Conservation (phyloP, 2,888 invertebrate genomes). For the Plebejus anna region DNA sequence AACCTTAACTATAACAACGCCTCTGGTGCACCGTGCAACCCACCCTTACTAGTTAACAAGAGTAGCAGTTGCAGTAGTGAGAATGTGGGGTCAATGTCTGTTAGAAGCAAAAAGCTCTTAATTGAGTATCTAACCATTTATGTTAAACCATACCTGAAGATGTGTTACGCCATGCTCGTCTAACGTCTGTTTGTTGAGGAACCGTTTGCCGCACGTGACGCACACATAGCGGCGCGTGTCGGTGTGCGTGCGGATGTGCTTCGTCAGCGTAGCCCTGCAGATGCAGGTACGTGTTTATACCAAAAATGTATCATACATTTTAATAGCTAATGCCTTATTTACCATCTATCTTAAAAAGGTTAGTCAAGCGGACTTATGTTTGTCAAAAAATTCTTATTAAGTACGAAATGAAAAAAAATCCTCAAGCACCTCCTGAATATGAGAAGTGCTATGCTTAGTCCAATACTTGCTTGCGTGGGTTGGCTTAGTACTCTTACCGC, state of each 20-base stretch:
- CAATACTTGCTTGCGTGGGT: not conserved
- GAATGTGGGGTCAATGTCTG: too few relatives aligned
- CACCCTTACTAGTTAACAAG: too few relatives aligned
- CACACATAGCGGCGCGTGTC: slow-evolving; percentile 75
- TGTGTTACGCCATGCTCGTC: slow-evolving; percentile 77
- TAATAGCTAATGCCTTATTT: not conserved
- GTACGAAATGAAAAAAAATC: not conserved
- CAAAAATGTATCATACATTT: not conserved
- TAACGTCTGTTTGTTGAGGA: slow-evolving; percentile 75
- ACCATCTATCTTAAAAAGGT: not conserved
- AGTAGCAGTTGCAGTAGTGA: too few relatives aligned
- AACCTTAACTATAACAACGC: too few relatives aligned
- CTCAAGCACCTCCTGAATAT: not conserved
- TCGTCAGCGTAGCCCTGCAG: slow-evolving; percentile 68
- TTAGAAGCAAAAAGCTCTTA: too few relatives aligned
- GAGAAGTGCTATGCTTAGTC: not conserved
- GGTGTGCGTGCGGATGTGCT: slow-evolving; percentile 73
- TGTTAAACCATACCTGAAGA: slow-evolving; percentile 52
- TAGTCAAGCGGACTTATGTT: not conserved
- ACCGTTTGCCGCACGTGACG: slow-evolving; percentile 71
- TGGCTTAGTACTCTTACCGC: slow-evolving; percentile 47
- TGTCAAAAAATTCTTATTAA: not conserved
- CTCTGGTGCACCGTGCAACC: too few relatives aligned
- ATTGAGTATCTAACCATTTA: not conserved
- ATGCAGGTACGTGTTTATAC: not conserved